Base-by-base conservation (phyloP, 1,140 invertebrate species). In the Macrostomum lignano region DNA sequence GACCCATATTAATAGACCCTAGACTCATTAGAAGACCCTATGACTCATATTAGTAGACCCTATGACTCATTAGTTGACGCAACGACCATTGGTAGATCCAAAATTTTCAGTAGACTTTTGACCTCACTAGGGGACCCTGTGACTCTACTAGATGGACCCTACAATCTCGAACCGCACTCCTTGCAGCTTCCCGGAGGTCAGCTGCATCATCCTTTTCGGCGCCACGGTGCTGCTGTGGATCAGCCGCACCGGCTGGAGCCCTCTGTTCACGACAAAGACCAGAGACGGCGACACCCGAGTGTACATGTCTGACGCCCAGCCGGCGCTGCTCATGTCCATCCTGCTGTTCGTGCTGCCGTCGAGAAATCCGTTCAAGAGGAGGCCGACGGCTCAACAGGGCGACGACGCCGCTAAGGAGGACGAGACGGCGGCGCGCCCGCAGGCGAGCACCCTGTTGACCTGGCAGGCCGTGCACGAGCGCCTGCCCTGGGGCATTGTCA, bases 181-280 rank as follows among this genome's bases (percentile, higher is more conserved):
- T 25, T 37, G 36, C 26, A 55, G 48, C 30, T 62, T 58, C 31
- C 72, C 77, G 31, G 76, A 84, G 58, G 47, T 41, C 2, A 60
- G 63, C 15, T 70, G 78, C 1, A 67, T 72, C 21, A 38, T 67
- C 7, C 53, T 78, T 9, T 84, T 84, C 47, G 47, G 74, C 6
- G 35, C 68, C 6, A 67, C 76, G 3, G 69, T 82, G 2, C 39
- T 72, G 25, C 60, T 84, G 33, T 84, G 77, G 70, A 72, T 82
- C 15, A 28, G 14, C 9, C 3, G 19, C 15, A 28, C 7, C 19
- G 19, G 31, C 7, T 30, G 10, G 7, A 7, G 7, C 20, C 7
- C 11, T 22, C 22, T 13, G 17, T 19, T 37, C 26, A 21, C 9
- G 11, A n/a, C 15, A 25, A 25, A 29, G n/a, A 7, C 7, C 7